These are phyloP conservation scores for Lanius collurio DNA, from an alignment of 2,113 vertebrate species.

Conservation along the genomic window DNA sequence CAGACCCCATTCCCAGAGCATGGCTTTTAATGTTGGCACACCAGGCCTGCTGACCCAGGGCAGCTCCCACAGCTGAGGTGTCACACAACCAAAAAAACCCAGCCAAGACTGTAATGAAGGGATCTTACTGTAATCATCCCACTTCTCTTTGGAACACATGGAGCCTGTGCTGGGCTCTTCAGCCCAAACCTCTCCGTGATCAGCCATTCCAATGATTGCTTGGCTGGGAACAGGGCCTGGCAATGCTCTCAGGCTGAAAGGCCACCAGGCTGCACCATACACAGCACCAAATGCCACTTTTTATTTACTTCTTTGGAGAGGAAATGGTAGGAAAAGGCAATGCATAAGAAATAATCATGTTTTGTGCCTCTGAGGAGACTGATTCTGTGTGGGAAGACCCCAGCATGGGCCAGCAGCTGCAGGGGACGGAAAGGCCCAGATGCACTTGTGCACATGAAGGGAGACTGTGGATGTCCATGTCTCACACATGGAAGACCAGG, in stretches of 20 bases:
- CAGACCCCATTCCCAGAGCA: neutral
- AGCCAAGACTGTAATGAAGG: neutral
- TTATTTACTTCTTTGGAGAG: neutral
- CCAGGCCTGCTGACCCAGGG: neutral
- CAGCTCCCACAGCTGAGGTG: neutral
- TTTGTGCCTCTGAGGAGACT: neutral
- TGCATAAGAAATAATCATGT: rapidly evolving
- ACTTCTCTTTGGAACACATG: rapidly evolving
- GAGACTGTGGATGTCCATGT: neutral
- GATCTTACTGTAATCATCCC: neutral
- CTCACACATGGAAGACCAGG: neutral
- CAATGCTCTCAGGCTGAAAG: neutral
- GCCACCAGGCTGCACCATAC: neutral
- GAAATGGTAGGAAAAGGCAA: neutral
- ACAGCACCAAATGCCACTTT: neutral
- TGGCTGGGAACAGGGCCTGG: neutral
- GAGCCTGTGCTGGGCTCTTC: neutral
- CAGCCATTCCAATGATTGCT: neutral
- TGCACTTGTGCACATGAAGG: neutral
- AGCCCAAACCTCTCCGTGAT: neutral
- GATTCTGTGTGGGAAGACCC: neutral
- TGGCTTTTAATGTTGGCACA: neutral
- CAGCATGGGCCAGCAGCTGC: neutral
- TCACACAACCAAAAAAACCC: neutral
- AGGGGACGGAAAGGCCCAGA: neutral